These are phyloP conservation scores for Proteles cristata DNA, from an alignment of 2,113 vertebrate species.

Conservation along the genomic window DNA sequence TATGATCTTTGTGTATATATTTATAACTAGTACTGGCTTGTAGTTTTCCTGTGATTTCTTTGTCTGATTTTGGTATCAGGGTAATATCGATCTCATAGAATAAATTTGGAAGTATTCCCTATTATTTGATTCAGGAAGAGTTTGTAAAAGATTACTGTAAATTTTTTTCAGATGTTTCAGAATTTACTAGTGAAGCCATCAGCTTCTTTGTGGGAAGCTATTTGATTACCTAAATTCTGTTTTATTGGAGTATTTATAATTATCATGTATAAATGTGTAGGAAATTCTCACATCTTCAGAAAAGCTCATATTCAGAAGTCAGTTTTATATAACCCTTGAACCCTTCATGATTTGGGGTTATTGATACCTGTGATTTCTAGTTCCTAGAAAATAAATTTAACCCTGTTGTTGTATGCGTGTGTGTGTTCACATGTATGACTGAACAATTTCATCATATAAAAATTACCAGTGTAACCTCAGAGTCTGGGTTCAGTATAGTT, in stretches of 20 bases:
- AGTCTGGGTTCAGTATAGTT: not conserved
- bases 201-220: not conserved
- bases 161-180: not conserved
- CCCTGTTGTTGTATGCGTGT: not conserved
- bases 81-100: not conserved
- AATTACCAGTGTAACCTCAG: not conserved
- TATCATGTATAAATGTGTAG: not conserved
- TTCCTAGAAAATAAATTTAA: not conserved
- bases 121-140: not conserved
- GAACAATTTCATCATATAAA: not conserved
- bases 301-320: not conserved
- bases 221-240: not conserved
- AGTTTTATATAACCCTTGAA: not conserved
- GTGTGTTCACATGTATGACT: not conserved
- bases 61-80: not conserved
- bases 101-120: not conserved
- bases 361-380: not conserved
- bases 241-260: not conserved
- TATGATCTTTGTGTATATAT: not conserved
- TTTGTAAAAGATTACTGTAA: not conserved
- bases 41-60: not conserved
- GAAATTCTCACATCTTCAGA: not conserved
- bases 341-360: not conserved
- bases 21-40: not conserved
- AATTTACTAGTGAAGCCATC: not conserved